phyloP scores from a whole-genome alignment of 2,797 vertebrate genomes.

The Alca torda region DNA sequence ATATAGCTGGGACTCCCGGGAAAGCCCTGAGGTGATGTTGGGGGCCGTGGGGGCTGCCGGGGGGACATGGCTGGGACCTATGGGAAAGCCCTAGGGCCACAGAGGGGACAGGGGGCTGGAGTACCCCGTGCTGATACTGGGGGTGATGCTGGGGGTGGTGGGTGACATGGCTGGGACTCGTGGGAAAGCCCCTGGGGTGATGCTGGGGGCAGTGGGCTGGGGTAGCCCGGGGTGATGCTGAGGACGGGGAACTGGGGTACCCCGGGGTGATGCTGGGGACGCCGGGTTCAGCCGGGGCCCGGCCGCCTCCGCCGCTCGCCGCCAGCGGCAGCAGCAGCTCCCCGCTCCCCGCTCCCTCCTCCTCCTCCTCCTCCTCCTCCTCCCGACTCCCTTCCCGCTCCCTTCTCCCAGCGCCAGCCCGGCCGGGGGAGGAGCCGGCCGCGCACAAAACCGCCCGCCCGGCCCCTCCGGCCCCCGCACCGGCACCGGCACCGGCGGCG shows the following conservation, averaged over 20 bases:
- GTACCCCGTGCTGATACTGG: too few species aligned
- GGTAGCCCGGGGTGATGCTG: too few species aligned
- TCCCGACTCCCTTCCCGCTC: constrained; percentile 39
- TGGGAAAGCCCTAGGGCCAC: too few species aligned
- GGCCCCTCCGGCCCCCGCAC: constrained; percentile 16
- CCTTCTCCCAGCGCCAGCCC: constrained; percentile 9
- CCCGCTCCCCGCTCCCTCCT: neutral
- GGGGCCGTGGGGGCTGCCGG: too few species aligned
- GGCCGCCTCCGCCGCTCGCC: constrained; percentile 28
- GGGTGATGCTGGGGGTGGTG: too few species aligned
- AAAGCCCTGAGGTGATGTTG: too few species aligned
- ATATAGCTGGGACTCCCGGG: too few species aligned
- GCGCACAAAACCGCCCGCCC: neutral
- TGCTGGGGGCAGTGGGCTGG: neutral
- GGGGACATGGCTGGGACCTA: too few species aligned
- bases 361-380: constrained; percentile 39
- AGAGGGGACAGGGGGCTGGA: too few species aligned
- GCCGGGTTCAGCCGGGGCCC: constrained; percentile 48
- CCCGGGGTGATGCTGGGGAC: constrained; percentile 17
- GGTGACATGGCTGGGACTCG: neutral
- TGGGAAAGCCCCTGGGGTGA: neutral
- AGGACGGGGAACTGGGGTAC: too few species aligned
- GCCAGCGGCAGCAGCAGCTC: neutral
- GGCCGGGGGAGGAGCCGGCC: neutral
- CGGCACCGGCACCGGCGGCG: neutral